These are phyloP conservation scores for Drosophila virilis DNA, from an alignment of 1,140 invertebrate species.

Conservation along the genomic window DNA sequence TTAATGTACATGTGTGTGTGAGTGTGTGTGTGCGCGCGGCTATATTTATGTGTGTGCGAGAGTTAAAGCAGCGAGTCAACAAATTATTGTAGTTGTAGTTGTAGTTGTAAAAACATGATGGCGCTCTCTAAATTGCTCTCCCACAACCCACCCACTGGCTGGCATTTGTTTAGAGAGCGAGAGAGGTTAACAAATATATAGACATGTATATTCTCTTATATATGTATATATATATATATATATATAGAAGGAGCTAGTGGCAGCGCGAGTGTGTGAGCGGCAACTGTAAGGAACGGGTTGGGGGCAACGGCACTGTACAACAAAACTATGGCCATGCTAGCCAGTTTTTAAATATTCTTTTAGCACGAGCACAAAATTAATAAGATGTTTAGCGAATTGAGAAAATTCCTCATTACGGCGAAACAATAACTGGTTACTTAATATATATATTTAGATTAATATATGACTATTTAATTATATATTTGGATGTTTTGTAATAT, in stretches of 20 bases:
- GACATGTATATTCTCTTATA: not conserved
- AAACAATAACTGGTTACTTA: not conserved
- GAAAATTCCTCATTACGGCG: conserved; percentile 30
- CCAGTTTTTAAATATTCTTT: conserved; percentile 40
- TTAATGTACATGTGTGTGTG: conserved; percentile 12
- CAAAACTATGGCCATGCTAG: conserved; percentile 39
- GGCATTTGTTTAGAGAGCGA: conserved; percentile 40
- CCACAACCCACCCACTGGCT: conserved; percentile 55
- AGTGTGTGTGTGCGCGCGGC: not conserved
- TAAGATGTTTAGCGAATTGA: conserved; percentile 40
- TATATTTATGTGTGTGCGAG: conserved; percentile 19
- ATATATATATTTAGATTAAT: too few relatives aligned
- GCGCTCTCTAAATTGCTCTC: conserved; percentile 47
- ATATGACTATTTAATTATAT: too few relatives aligned
- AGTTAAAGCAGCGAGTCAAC: conserved; percentile 39
- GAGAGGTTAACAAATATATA: conserved; percentile 12
- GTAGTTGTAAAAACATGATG: conserved; percentile 55
- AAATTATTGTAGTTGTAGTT: conserved; percentile 39
- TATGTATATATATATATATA: conserved; percentile 8
- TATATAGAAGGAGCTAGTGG: conserved; percentile 6
- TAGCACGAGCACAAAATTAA: conserved; percentile 41
- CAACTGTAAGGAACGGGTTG: conserved; percentile 33
- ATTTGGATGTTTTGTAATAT: too few relatives aligned
- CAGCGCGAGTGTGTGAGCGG: conserved; percentile 15
- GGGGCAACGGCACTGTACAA: conserved; percentile 49